Percentiles rank a stretch among this genome's conserved stretches.
Evolutionary conservation across 1,140 invertebrate genomes (phyloP).

Genomic region (Leptopilina clavipes): DNA sequence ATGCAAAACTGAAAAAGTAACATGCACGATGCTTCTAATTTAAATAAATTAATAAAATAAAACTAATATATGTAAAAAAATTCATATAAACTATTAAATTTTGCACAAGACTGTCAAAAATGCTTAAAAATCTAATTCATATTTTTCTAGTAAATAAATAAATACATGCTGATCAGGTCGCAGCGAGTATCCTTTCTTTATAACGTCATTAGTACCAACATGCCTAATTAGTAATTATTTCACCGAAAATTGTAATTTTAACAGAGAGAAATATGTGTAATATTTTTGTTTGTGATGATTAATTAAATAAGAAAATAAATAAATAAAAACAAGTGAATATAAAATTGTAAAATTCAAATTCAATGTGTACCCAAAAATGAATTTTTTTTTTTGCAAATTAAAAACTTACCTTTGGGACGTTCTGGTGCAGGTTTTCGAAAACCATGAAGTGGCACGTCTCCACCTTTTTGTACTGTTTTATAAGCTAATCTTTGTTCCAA

Average conservation of each 20-base stretch:
- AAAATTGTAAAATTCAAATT: slow-evolving; percentile 42
- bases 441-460: slow-evolving; percentile 92
- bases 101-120: background rate
- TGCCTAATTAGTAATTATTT: slow-evolving; percentile 8
- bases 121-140: slow-evolving; percentile 5
- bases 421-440: slow-evolving; percentile 91
- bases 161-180: slow-evolving; percentile 14
- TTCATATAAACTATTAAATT: no score
- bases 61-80: no score
- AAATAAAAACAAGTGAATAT: slow-evolving; percentile 36
- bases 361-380: slow-evolving; percentile 41
- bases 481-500: slow-evolving; percentile 88
- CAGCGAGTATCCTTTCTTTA: slow-evolving; percentile 4
- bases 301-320: no score
- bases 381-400: no score
- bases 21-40: background rate
- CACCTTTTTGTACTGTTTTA: slow-evolving; percentile 90
- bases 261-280: background rate
- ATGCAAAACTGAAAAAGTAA: slow-evolving; percentile 9
- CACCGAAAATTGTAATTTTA: background rate
- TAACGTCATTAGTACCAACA: background rate
- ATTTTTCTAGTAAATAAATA: background rate
- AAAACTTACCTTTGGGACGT: slow-evolving; percentile 84
- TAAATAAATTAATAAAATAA: background rate
- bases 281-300: background rate